phyloP scores from a whole-genome alignment of 2,888 invertebrate species.

The Chironomus tentans region DNA sequence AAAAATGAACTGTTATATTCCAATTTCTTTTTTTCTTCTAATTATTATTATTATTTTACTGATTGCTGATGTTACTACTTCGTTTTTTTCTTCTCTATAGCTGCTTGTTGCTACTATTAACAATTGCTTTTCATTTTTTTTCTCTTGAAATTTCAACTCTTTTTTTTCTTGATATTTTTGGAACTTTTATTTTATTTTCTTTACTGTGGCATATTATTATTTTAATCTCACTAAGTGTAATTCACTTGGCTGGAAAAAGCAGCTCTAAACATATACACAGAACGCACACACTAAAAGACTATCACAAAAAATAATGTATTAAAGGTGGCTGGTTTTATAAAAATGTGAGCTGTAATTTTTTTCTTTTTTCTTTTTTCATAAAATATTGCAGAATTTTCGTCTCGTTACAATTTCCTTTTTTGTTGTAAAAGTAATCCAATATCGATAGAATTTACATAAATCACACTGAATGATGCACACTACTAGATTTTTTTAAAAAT shows the following conservation, averaged over 20 bases:
- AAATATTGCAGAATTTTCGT: not conserved
- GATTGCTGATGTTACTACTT: conserved; percentile 13
- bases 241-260: conserved; percentile 26
- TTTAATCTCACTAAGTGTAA: conserved; percentile 24
- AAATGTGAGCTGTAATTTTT: not conserved
- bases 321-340: not conserved
- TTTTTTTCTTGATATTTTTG: conserved; percentile 5
- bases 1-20: conserved; percentile 25
- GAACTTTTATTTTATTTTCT: conserved; percentile 9
- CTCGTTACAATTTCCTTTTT: not conserved
- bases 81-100: not conserved
- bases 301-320: not conserved
- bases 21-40: conserved; percentile 18
- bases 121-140: conserved; percentile 15
- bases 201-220: conserved; percentile 5
- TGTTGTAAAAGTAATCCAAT: not conserved
- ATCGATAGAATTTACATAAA: not conserved
- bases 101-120: conserved; percentile 1
- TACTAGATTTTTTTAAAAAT: not conserved
- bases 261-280: not conserved
- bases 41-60: conserved; percentile 23
- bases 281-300: conserved; percentile 5
- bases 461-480: not conserved
- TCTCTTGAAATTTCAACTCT: no score
- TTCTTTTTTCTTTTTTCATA: not conserved